phyloP scores from a whole-genome alignment of 2,888 invertebrate genomes.

The Agonopterix heracliana region DNA sequence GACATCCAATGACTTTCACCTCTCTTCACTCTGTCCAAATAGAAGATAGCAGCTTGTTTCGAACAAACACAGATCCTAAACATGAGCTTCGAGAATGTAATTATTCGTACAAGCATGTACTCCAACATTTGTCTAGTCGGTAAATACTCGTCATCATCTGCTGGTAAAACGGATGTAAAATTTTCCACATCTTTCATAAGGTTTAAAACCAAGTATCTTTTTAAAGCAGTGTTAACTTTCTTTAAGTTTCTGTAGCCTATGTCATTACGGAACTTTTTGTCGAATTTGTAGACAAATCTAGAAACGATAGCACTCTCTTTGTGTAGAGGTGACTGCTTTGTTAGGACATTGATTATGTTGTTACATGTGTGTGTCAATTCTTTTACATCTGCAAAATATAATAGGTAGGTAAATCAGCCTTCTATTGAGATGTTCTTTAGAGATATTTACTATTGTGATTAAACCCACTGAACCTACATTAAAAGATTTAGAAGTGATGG shows the following conservation, averaged over 20 bases:
- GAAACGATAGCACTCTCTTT: slow-evolving; percentile 73
- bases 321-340: slow-evolving; percentile 66
- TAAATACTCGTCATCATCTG: slow-evolving; percentile 42
- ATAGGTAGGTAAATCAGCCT: neutral
- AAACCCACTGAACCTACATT: too few relatives aligned
- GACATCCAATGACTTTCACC: slow-evolving; percentile 77
- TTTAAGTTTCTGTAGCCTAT: slow-evolving; percentile 73
- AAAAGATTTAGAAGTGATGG: too few relatives aligned
- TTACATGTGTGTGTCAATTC: slow-evolving; percentile 36
- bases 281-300: slow-evolving; percentile 75
- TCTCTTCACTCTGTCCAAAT: slow-evolving; percentile 65
- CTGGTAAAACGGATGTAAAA: slow-evolving; percentile 45
- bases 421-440: neutral
- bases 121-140: slow-evolving; percentile 78
- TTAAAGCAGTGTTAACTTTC: slow-evolving; percentile 69
- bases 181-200: slow-evolving; percentile 59
- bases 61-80: slow-evolving; percentile 63
- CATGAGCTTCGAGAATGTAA: slow-evolving; percentile 76
- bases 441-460: too few relatives aligned
- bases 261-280: slow-evolving; percentile 75
- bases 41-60: slow-evolving; percentile 63
- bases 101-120: slow-evolving; percentile 69
- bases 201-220: slow-evolving; percentile 64
- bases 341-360: slow-evolving; percentile 41
- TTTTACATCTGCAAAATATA: slow-evolving; percentile 42